Conservation (phyloP, 2,797 vertebrate genomes). For the Hephaestus fuliginosus region DNA sequence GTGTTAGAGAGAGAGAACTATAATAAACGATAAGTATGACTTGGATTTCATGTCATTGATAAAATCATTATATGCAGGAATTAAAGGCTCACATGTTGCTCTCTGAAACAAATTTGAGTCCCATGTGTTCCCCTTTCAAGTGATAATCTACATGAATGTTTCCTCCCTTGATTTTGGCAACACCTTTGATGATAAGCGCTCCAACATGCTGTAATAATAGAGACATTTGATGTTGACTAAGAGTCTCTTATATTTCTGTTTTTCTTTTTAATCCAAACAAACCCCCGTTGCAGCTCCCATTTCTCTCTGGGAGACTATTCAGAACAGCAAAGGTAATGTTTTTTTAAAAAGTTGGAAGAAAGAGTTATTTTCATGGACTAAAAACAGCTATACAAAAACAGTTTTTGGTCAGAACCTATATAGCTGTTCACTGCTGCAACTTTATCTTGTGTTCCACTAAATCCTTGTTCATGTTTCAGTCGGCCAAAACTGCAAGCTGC, state of each 20-base stretch:
- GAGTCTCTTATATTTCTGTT: neutral
- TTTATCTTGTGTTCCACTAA: neutral
- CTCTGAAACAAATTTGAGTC: neutral
- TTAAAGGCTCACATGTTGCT: conserved; percentile 9
- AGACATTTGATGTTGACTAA: neutral
- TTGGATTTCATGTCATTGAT: conserved; percentile 18
- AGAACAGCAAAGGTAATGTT: neutral
- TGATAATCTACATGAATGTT: conserved; percentile 22
- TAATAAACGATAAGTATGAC: conserved; percentile 16
- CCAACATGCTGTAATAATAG: conserved; percentile 32
- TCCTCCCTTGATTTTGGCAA: conserved; percentile 14
- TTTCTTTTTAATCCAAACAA: conserved; percentile 13
- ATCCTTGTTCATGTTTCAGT: neutral
- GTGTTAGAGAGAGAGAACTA: no score
- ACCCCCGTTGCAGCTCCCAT: neutral
- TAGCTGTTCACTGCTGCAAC: neutral
- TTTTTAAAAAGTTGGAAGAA: neutral
- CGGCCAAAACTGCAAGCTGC: neutral
- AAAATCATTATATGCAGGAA: conserved; percentile 48
- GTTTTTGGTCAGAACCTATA: no score
- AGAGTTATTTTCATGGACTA: neutral
- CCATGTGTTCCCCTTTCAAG: conserved; percentile 16
- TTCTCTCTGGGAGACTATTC: neutral
- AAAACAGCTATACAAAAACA: no score
- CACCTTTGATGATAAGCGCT: conserved; percentile 19